Evolutionary conservation across 2,797 vertebrate species (phyloP), one percentile per base, ranked within the genome.

Genomic region (Ambastaia sidthimunki): DNA sequence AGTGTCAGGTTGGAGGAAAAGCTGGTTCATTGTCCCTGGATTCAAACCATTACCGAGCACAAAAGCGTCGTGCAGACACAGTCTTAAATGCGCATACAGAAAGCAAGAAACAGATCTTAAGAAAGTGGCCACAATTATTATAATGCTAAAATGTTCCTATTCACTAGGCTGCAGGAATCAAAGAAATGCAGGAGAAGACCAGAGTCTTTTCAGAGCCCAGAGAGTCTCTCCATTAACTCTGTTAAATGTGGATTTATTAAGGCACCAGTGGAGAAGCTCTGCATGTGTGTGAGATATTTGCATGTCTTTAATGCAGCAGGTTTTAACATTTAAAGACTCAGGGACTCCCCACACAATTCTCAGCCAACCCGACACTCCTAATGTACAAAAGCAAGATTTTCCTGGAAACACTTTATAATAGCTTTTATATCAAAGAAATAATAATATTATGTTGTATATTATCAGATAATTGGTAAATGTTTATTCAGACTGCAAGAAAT

Each of bases 21-120:
- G 31, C 44, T 57, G 31, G 19, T 23, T 54, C 37, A 68, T 28
- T 71, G 73, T 77, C 62, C 84, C 71, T 19, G 37, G 48, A 77
- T 67, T 78, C 48, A 78, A 71, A 63, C 25, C 59, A 54, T 81
- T 81, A 71, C n/a, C n/a, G 21, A 82, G 57, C 69, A 83, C 80
- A 85, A 71, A 47, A 81, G 66, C 25, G 13, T 16, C 69, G 54
- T 44, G 15, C 34, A 60, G 70, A 72, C 59, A 18, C 3, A 12
- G 28, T 55, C 74, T 71, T 63, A 79, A 67, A 54, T 11, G 52
- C 47, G 57, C 63, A 76, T 41, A 41, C 4, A 9, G n/a, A 44
- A 75, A 81, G 57, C 70, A 70, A 74, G 41, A 73, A 60, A 74
- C 44, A 54, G 63, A 50, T 70, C 31, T 25, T 55, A 48, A 1